A percentile compares a stretch with the other conserved stretches of the same genome.
Conservation (phyloP, 2,888 invertebrate species). For the Agonopterix heracliana region DNA sequence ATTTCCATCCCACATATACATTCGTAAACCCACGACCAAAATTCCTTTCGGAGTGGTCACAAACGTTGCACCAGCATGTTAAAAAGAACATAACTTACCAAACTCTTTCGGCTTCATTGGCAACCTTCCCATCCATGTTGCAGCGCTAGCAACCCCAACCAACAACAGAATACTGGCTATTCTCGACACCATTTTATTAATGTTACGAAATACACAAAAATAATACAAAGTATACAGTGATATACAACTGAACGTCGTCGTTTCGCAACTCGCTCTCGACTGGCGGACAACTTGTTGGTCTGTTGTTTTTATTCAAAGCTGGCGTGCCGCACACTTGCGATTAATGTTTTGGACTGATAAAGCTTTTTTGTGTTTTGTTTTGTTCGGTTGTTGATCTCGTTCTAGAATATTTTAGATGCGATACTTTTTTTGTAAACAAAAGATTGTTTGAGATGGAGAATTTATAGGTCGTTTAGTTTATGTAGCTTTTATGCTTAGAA, state of each 20-base stretch:
- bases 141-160: slow-evolving; percentile 41
- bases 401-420: too few species aligned
- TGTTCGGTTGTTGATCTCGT: too few species aligned
- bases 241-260: neutral
- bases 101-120: slow-evolving; percentile 45
- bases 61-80: neutral
- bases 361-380: neutral
- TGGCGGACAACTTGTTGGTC: slow-evolving; percentile 28
- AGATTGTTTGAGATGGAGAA: too few species aligned
- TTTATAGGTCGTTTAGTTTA: too few species aligned
- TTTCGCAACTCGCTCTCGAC: slow-evolving; percentile 25
- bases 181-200: slow-evolving; percentile 45
- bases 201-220: neutral
- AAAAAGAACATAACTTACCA: slow-evolving; percentile 34
- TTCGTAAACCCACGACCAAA: too few species aligned
- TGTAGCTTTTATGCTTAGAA: too few species aligned
- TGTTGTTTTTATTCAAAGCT: slow-evolving; percentile 53
- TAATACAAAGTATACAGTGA: neutral
- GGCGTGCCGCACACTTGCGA: slow-evolving; percentile 19
- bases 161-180: slow-evolving; percentile 34
- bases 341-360: neutral
- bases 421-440: too few species aligned
- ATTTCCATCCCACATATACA: too few species aligned
- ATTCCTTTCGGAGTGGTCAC: too few species aligned
- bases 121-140: slow-evolving; percentile 33